Base-by-base conservation (phyloP, 2,797 vertebrate species). In the Tachyglossus aculeatus region DNA sequence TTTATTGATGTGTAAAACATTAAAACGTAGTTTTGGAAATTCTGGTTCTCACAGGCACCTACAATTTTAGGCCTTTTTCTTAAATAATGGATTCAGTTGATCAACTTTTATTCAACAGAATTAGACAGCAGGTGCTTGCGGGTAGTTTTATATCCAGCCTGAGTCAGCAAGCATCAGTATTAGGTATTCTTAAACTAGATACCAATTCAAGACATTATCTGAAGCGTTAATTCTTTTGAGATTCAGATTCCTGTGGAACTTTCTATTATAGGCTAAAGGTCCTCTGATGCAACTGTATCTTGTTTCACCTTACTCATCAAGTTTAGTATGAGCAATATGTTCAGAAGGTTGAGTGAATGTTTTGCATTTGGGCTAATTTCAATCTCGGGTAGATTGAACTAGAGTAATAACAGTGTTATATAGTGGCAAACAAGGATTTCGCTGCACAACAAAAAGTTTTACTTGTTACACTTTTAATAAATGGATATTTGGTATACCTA, bases 351-450 rank as follows among this genome's bases (percentile, higher is more conserved):
- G n/a, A n/a, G n/a, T n/a, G 40, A 51, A 18, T 7, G 18, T 68
- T 66, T 58, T 14, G 64, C 71, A 38, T n/a, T 19, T 40, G 21
- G 12, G 33, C 50, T 67, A 52, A 61, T 14, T 21, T 51, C 31
- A 19, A 11, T 44, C 27, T 19, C 16, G 33, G 29, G 24, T 15
- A 68, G 27, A 65, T 11, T 31, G 1, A 9, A 33, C 40, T 39
- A 33, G 44, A 54, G 41, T 38, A 16, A 83, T 74, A 80, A 18
- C 56, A 69, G 83, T 78, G 67, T 71, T 67, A 63, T 60, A 34
- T 66, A 70, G 62, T 55, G 64, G 38, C 24, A 13, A 60, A 57
- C 59, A 41, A 52, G 24, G 47, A 75, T 47, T 9, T 44, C 32
- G 5, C 22, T 48, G 14, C 47, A 70, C 25, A 54, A 24, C 27